Evolutionary conservation across 2,113 vertebrate species (phyloP).

Genomic region (Neolamprologus hecqui): DNA sequence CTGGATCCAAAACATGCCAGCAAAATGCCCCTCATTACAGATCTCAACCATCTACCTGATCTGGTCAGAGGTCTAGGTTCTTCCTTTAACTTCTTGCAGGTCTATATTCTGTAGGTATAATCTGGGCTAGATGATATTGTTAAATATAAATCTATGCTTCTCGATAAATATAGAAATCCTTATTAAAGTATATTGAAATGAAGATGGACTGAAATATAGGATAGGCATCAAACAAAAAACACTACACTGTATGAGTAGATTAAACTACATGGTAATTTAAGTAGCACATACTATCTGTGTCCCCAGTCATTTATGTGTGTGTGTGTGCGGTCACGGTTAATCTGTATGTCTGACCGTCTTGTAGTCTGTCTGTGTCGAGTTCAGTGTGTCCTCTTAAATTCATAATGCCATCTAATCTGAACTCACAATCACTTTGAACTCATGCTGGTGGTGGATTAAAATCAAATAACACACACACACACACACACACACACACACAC

Average conservation of each 20-base stretch:
- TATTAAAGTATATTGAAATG: neutral
- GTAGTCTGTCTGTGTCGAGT: neutral
- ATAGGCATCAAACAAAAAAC: neutral
- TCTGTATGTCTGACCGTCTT: neutral
- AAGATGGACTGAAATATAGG: neutral
- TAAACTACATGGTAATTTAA: neutral
- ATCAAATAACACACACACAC: neutral
- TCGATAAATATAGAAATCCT: neutral
- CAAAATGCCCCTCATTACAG: neutral
- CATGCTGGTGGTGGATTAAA: neutral
- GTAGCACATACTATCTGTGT: neutral
- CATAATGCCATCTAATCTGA: slow-evolving; percentile 35
- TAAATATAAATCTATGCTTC: neutral
- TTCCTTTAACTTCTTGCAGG: neutral
- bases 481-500: neutral
- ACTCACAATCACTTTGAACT: neutral
- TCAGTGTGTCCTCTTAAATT: neutral
- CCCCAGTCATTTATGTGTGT: neutral
- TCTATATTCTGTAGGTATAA: neutral
- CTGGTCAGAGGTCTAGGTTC: neutral
- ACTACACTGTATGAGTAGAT: neutral
- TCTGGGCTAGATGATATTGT: neutral
- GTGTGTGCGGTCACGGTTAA: neutral
- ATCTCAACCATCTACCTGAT: neutral
- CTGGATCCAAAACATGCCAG: neutral